Conservation (phyloP, 1,140 invertebrate species). For the Ctenoplectra terminalis region DNA sequence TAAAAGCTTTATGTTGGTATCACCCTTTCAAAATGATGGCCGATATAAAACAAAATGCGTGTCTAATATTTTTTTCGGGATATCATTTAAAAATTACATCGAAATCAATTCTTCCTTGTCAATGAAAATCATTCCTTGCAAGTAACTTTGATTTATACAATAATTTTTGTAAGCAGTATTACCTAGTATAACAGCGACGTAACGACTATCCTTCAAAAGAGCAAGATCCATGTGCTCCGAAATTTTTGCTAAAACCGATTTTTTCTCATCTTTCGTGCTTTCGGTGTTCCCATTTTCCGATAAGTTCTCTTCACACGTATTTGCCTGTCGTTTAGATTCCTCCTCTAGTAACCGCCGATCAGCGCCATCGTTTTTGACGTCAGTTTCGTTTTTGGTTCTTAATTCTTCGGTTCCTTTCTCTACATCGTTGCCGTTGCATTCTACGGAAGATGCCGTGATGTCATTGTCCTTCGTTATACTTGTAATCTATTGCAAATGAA, state of each 20-base stretch:
- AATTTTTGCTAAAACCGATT: constrained; percentile 17
- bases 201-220: constrained; percentile 60
- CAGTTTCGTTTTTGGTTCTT: neutral
- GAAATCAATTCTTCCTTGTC: neutral
- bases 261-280: neutral
- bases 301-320: neutral
- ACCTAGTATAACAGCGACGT: constrained; percentile 59
- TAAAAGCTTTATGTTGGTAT: no score
- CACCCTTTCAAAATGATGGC: no score
- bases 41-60: no score
- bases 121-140: neutral
- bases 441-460: constrained; percentile 39
- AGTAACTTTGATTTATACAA: no score
- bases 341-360: constrained; percentile 20
- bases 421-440: neutral
- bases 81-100: no score
- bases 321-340: neutral
- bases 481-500: constrained; percentile 31
- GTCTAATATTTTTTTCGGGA: no score
- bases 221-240: constrained; percentile 51
- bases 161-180: constrained; percentile 20
- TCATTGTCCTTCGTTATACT: constrained; percentile 33
- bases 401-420: neutral
- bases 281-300: neutral
- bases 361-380: neutral